Evolutionary conservation across 2,797 vertebrate species (phyloP), one percentile per base, ranked within the genome.

Genomic region (Amniataba percoides): DNA sequence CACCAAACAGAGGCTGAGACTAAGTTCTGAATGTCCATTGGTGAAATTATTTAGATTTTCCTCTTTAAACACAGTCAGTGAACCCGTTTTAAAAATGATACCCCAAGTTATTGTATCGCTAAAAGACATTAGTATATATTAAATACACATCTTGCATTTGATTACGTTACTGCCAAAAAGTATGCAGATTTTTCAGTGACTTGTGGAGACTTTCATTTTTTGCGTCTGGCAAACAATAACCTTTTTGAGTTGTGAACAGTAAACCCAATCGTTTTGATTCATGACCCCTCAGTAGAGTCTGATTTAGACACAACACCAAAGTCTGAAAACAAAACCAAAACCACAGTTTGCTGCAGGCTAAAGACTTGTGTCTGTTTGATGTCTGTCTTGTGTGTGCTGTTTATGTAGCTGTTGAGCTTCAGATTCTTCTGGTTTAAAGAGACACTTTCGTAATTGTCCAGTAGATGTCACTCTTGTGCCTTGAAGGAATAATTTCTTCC

Each of bases 381-480:
- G 23, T 61, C 12, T 34, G 16, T 52, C 0, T 49, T 15, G 18
- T 57, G 3, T 15, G 21, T 40, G 34, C 3, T 51, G 15, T 36
- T 5, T 36, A 36, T 36, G 34, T 36, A 36, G 7, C 34, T 3
- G 23, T 61, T 56, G 19, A 48, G 16, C 34, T 21, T 60, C n/a
- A 45, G 39, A 12, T 21, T 36, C 25, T 56, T n/a, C 27, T 11
- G 43, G 64, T 68, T 11, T 46, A 9, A 34, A 45, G n/a, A 51
- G 2, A 36, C 0, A 18, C 0, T 48, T 36, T 14, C 13, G 43
- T 67, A 2, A 7, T 48, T 1, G 6, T 63, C 84, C 88, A 88
- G 23, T 75, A 89, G 88, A 74, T 78, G 90, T 86, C 90, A 2
- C 63, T 63, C 66, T 78, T 78, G 60, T 62, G 36, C 74, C 55